Conservation (phyloP, 2,113 vertebrate genomes). For the Coptodon rendalli region DNA sequence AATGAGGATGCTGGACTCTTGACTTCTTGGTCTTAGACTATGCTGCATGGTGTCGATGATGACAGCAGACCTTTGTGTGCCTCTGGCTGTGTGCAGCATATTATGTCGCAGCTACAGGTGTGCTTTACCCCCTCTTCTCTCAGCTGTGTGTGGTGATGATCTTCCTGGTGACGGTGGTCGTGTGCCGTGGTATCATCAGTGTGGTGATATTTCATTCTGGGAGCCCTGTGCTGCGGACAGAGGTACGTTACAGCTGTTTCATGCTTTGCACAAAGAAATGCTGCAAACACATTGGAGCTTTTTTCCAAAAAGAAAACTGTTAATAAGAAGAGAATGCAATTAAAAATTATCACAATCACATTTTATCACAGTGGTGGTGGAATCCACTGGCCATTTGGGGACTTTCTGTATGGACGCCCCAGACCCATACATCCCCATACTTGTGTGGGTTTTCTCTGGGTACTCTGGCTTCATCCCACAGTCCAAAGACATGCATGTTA, state of each 20-base stretch:
- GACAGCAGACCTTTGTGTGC: neutral
- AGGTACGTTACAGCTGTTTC: constrained; percentile 47
- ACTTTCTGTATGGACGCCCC: neutral
- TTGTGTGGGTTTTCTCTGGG: neutral
- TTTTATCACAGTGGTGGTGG: neutral
- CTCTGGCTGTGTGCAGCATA: neutral
- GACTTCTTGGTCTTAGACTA: neutral
- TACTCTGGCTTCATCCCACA: neutral
- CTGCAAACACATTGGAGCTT: neutral
- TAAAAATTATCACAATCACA: neutral
- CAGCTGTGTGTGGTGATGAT: constrained; percentile 78
- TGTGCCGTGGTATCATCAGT: constrained; percentile 75
- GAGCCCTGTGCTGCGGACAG: constrained; percentile 72
- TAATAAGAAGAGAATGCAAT: neutral
- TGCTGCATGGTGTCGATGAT: neutral
- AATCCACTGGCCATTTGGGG: neutral
- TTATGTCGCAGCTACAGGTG: neutral
- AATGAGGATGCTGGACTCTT: neutral
- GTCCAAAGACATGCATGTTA: neutral
- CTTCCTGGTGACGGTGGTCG: constrained; percentile 79
- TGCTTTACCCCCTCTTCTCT: neutral
- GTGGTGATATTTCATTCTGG: constrained; percentile 74
- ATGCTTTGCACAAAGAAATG: neutral
- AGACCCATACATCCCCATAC: neutral
- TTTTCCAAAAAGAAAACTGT: neutral